Conservation (phyloP, 2,888 invertebrate genomes). For the Aricia artaxerxes region DNA sequence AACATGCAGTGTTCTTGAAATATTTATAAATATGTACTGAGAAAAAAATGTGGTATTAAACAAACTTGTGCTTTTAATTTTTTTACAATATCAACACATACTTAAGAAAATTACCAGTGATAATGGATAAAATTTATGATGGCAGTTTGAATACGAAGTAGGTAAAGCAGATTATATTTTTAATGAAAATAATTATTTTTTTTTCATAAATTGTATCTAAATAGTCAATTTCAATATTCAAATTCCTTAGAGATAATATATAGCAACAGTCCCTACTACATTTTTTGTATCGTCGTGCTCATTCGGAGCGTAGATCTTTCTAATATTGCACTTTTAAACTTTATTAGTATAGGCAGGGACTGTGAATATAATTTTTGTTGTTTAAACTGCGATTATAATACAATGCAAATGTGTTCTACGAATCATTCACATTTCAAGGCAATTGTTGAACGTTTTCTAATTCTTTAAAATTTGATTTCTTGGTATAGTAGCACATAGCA, state of each 20-base stretch:
- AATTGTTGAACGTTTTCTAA: neutral
- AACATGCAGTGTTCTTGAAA: neutral
- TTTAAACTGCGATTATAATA: neutral
- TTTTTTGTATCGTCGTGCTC: neutral
- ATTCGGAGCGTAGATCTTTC: neutral
- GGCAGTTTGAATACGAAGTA: slow-evolving; percentile 16
- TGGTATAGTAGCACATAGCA: no score
- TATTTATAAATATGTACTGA: neutral
- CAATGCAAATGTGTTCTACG: neutral
- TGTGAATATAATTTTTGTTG: neutral
- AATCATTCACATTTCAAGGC: neutral
- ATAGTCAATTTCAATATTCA: slow-evolving; percentile 33
- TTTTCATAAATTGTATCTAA: slow-evolving; percentile 30
- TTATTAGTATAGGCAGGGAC: neutral
- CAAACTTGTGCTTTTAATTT: neutral
- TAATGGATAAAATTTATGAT: neutral
- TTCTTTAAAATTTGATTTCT: no score
- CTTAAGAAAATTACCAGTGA: neutral
- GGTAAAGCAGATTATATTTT: slow-evolving; percentile 3
- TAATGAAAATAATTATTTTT: neutral
- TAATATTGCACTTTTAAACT: neutral
- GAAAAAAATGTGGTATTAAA: neutral
- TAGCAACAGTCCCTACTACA: slow-evolving; percentile 1
- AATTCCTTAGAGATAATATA: slow-evolving; percentile 21
- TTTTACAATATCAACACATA: neutral